A percentile compares a stretch with the other conserved stretches of the same genome.
Evolutionary conservation across 2,797 vertebrate species (phyloP).

Genomic region (Pachyuromys duprasi): DNA sequence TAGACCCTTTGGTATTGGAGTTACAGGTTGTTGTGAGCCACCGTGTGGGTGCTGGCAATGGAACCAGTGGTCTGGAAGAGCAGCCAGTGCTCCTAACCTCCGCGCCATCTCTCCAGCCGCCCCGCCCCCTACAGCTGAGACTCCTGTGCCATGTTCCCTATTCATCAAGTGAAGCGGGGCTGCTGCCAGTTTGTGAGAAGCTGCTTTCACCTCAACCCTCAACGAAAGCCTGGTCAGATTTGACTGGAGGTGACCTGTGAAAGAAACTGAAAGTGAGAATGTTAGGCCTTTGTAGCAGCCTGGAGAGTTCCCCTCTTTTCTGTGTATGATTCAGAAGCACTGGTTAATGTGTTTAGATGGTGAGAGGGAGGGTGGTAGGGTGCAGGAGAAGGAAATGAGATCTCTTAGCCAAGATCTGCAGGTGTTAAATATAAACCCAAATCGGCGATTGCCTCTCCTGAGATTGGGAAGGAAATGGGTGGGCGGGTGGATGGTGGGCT

Average conservation of each 20-base stretch:
- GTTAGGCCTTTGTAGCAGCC: background rate
- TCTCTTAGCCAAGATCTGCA: conserved; percentile 62
- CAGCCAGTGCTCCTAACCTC: background rate
- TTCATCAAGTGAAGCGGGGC: background rate
- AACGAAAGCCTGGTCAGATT: background rate
- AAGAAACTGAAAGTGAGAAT: background rate
- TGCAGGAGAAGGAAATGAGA: conserved; percentile 28
- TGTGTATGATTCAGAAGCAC: conserved; percentile 1
- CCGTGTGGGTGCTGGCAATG: background rate
- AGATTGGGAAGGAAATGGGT: conserved; percentile 60
- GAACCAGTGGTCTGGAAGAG: background rate
- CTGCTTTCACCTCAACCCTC: background rate
- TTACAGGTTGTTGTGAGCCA: background rate
- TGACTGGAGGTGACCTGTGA: background rate
- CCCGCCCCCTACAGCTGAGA: fast-evolving
- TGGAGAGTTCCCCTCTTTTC: background rate
- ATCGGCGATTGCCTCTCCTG: conserved; percentile 51
- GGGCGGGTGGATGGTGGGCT: conserved; percentile 51
- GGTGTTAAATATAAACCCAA: conserved; percentile 70
- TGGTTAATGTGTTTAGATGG: conserved; percentile 37
- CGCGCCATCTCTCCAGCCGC: background rate
- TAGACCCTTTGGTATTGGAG: background rate
- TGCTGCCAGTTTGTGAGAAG: background rate
- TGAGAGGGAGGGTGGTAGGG: background rate
- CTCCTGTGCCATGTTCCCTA: background rate